phyloP scores from a whole-genome alignment of 2,797 vertebrate genomes.

The Nasua narica region DNA sequence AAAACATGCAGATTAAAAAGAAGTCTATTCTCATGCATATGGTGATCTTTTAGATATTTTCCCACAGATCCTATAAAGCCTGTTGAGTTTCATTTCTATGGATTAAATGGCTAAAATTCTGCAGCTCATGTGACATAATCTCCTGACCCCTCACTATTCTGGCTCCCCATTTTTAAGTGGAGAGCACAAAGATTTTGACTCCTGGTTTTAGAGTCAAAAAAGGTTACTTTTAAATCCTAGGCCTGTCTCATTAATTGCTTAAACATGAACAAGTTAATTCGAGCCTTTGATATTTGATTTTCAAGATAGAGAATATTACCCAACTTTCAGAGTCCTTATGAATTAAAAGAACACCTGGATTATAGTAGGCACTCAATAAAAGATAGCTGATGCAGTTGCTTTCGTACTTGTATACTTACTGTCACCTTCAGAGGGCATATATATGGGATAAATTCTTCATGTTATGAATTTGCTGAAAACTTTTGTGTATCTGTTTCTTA shows the following conservation, averaged over 20 bases:
- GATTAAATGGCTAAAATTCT: neutral
- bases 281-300: neutral
- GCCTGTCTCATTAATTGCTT: neutral
- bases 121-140: neutral
- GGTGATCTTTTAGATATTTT: neutral
- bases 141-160: neutral
- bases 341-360: neutral
- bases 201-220: neutral
- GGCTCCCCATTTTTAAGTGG: neutral
- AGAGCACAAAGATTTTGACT: neutral
- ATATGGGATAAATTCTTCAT: neutral
- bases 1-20: neutral
- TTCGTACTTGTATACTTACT: neutral
- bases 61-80: neutral
- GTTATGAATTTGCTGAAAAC: neutral
- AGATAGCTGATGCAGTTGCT: neutral
- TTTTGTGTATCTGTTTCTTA: slow-evolving; percentile 6
- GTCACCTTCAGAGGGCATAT: neutral
- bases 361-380: neutral
- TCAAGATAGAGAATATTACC: neutral
- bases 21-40: neutral
- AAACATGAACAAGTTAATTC: neutral
- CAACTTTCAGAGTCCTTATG: neutral
- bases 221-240: neutral
- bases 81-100: neutral